Conservation (phyloP, 2,797 vertebrate species). For the Hylomyscus alleni region DNA sequence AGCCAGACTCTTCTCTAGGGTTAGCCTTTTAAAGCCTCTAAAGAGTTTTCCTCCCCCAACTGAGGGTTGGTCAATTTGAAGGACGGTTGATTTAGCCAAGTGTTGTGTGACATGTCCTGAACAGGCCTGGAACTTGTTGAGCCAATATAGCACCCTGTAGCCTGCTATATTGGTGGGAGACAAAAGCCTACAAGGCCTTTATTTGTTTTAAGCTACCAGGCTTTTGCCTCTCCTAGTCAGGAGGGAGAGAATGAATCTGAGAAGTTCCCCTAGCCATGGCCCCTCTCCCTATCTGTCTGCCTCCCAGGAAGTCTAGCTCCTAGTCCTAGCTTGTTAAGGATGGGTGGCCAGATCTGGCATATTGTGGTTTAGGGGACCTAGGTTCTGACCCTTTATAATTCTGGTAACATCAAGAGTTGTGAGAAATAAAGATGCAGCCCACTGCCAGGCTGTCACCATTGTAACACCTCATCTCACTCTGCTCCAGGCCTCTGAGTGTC, state of each 20-base stretch:
- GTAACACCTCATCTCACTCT: not conserved
- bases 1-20: not conserved
- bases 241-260: no score
- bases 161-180: not conserved
- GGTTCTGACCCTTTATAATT: not conserved
- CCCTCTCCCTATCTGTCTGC: not conserved
- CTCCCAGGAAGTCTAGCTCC: not conserved
- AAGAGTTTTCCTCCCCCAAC: not conserved
- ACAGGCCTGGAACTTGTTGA: not conserved
- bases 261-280: no score
- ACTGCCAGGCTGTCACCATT: not conserved
- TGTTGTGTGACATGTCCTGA: not conserved
- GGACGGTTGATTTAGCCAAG: not conserved
- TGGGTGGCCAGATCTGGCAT: not conserved
- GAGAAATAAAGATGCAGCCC: not conserved
- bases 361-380: not conserved
- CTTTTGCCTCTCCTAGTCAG: not conserved
- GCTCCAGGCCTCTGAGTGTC: not conserved
- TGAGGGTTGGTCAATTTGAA: not conserved
- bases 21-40: not conserved
- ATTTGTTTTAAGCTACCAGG: not conserved
- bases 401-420: not conserved
- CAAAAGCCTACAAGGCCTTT: not conserved
- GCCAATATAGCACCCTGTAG: no score
- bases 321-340: not conserved